Evolutionary conservation across 2,888 invertebrate genomes (phyloP), one percentile per base, ranked within the genome.

Genomic region (Drosophila paranaensis): DNA sequence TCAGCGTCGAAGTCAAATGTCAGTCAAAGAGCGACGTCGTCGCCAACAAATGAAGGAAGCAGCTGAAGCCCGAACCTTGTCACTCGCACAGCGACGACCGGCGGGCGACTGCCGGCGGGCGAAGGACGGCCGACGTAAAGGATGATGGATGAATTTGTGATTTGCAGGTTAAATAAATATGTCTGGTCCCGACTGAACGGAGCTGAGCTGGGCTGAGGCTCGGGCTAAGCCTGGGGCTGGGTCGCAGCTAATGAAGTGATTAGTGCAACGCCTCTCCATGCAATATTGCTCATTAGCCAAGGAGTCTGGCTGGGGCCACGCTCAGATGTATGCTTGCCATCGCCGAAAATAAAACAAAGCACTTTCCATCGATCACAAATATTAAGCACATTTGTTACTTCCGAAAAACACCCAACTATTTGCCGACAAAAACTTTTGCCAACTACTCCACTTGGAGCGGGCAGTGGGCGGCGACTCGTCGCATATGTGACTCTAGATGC

Each of bases 291-390:
- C 75, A 79, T 88, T 77, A 87, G 55, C 50, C 53, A 46, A 42
- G 45, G 42, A 48, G 50, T 16, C 35, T 8, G 30, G 10, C 2
- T 10, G 10, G 48, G 27, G 48, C 30, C 2, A 6, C 6, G 20
- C 25, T 25, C 20, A n/a, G 63, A 50, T 43, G 53, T 45, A 63
- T 46, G 60, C 46, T 37, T 16, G 42, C 40, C 40, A 69, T 67
- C 53, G 74, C 66, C 76, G 71, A 55, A 77, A 74, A 86, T 88
- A 88, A 81, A 84, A 81, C 75, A 66, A 91, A 90, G 89, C 80
- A 85, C 77, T 81, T 80, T 77, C 88, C 90, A 90, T 90, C 90
- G 90, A 90, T 90, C 90, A 91, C 90, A 89, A 82, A 87, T 89
- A 91, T 91, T 86, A 87, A 91, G 85, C 89, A 88, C 88, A 90